These are phyloP conservation scores for Balaenoptera acutorostrata DNA, from an alignment of 2,113 vertebrate species.

Conservation along the genomic window DNA sequence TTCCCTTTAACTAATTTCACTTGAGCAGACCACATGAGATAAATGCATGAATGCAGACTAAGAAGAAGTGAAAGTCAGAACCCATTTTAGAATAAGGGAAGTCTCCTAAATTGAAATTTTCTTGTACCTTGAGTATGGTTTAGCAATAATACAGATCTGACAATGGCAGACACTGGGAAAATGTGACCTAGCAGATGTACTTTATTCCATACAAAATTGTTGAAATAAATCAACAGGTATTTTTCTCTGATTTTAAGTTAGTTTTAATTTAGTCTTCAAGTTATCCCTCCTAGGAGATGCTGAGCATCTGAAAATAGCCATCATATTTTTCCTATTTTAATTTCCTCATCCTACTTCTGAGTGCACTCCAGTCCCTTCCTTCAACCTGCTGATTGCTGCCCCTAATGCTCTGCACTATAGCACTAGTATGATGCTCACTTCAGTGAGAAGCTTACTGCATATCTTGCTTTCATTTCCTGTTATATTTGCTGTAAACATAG, in stretches of 20 bases:
- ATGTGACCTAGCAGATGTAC: not conserved
- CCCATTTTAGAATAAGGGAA: not conserved
- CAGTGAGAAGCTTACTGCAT: constrained; percentile 3
- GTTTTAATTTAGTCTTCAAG: not conserved
- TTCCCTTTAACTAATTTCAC: not conserved
- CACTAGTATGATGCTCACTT: not conserved
- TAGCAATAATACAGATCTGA: not conserved
- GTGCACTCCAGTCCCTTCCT: not conserved
- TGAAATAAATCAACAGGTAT: not conserved
- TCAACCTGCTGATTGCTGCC: not conserved
- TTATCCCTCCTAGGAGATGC: not conserved
- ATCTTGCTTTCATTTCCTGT: constrained; percentile 56
- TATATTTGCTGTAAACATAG: constrained; percentile 61
- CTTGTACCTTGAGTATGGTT: not conserved
- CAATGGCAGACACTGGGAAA: not conserved
- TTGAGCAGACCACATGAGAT: not conserved
- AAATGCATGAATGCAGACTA: not conserved
- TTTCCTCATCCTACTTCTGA: not conserved
- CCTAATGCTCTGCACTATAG: not conserved
- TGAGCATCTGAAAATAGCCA: not conserved
- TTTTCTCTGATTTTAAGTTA: not conserved
- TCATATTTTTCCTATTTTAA: constrained; percentile 13
- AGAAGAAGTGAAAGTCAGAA: not conserved
- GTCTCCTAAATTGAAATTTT: not conserved
- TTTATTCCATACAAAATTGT: not conserved